A percentile compares a stretch with the other conserved stretches of the same genome.
Evolutionary conservation across 2,888 invertebrate species (phyloP).

Genomic region (Cephus runcator): DNA sequence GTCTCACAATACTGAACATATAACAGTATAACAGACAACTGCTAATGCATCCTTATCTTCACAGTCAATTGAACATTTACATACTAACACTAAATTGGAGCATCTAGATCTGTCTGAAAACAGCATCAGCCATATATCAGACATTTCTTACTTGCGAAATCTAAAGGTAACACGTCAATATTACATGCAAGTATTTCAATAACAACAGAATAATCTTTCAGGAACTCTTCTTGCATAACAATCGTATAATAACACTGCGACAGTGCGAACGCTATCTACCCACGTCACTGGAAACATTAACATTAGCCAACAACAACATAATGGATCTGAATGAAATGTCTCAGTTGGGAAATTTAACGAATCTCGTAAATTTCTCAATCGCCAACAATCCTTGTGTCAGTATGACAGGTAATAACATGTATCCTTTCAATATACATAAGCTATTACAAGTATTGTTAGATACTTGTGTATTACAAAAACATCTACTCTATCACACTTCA

Average conservation of each 20-base stretch:
- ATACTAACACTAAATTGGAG: slow-evolving; percentile 83
- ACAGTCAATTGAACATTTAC: slow-evolving; percentile 87
- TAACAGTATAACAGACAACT: slow-evolving; percentile 9
- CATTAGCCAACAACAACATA: slow-evolving; percentile 85
- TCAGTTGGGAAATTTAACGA: slow-evolving; percentile 79
- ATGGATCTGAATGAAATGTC: slow-evolving; percentile 88
- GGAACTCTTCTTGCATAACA: slow-evolving; percentile 88
- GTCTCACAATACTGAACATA: not conserved
- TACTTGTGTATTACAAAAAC: not conserved
- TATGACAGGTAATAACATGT: slow-evolving; percentile 82
- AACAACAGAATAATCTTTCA: slow-evolving; percentile 60
- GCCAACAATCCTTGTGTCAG: slow-evolving; percentile 89
- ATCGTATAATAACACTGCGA: slow-evolving; percentile 83
- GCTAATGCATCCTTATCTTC: slow-evolving; percentile 31
- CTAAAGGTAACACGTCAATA: slow-evolving; percentile 75
- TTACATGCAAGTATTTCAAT: not conserved
- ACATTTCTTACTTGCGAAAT: slow-evolving; percentile 83
- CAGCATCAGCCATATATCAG: slow-evolving; percentile 84
- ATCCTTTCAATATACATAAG: slow-evolving; percentile 70
- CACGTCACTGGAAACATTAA: slow-evolving; percentile 77
- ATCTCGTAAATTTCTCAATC: slow-evolving; percentile 84
- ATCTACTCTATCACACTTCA: no score
- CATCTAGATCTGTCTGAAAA: slow-evolving; percentile 91
- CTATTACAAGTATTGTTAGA: not conserved
- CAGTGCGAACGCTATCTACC: slow-evolving; percentile 88